Evolutionary conservation across 2,113 vertebrate genomes (phyloP).

Genomic region (Steatornis caripensis): DNA sequence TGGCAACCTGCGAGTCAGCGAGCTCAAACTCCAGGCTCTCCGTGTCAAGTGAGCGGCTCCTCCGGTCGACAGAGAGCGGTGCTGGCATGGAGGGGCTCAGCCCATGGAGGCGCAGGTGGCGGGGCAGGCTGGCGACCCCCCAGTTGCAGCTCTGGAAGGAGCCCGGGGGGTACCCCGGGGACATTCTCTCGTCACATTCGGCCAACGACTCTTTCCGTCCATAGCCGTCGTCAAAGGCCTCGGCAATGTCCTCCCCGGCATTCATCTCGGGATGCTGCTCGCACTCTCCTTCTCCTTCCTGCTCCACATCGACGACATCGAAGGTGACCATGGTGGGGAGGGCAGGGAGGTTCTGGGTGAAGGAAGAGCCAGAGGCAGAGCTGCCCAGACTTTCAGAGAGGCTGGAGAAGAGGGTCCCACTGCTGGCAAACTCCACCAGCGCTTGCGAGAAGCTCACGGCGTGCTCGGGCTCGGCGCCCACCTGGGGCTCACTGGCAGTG

Average conservation of each 20-base stretch:
- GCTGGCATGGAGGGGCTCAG: conserved; percentile 75
- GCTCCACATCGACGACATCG: conserved; percentile 92
- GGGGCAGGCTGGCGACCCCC: conserved; percentile 90
- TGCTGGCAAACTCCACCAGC: conserved; percentile 89
- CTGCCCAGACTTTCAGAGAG: conserved; percentile 79
- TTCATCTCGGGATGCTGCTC: conserved; percentile 87
- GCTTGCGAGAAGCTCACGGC: conserved; percentile 93
- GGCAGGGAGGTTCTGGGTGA: conserved; percentile 86
- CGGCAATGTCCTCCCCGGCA: conserved; percentile 82
- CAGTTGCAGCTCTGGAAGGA: conserved; percentile 78
- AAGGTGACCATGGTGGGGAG: conserved; percentile 96
- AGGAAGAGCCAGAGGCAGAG: conserved; percentile 80
- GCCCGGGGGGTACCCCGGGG: conserved; percentile 74
- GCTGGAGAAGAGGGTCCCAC: conserved; percentile 81
- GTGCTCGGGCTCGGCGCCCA: conserved; percentile 75
- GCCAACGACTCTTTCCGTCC: conserved; percentile 85
- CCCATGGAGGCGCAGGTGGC: conserved; percentile 82
- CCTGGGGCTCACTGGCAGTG: not conserved
- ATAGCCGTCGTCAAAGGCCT: conserved; percentile 87
- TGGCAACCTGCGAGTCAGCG: conserved; percentile 58
- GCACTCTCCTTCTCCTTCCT: conserved; percentile 92
- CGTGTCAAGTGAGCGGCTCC: conserved; percentile 91
- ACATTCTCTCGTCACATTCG: conserved; percentile 84
- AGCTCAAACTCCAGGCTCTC: conserved; percentile 85
- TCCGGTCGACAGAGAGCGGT: conserved; percentile 81